Percentiles rank a stretch among this genome's conserved stretches.
phyloP scores from a whole-genome alignment of 2,113 vertebrate species.

The Oreochromis tanganicae region DNA sequence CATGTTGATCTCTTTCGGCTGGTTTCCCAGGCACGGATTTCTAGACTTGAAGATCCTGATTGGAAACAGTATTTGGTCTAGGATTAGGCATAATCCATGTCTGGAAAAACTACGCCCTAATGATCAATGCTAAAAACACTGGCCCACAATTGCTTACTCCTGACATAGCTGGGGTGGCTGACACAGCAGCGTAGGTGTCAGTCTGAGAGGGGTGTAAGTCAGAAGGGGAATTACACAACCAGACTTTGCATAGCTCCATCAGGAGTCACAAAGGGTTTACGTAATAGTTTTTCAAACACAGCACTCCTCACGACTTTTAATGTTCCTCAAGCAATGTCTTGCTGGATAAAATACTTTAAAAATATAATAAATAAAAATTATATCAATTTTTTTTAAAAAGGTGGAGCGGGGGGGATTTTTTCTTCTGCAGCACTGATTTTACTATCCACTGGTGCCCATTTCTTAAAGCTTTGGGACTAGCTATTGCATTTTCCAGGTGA shows the following conservation, averaged over 20 bases:
- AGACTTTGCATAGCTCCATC: not conserved
- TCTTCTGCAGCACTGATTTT: not conserved
- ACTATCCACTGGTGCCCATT: not conserved
- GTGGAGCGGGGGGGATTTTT: rapidly evolving
- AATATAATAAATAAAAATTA: not conserved
- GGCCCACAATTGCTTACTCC: not conserved
- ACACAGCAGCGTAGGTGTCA: not conserved
- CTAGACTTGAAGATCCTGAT: not conserved
- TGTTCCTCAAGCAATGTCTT: not conserved
- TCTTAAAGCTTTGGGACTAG: not conserved
- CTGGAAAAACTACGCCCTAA: not conserved
- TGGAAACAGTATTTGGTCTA: not conserved
- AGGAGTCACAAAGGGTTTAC: not conserved
- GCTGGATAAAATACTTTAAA: not conserved
- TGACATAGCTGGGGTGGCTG: not conserved
- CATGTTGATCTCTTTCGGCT: not conserved
- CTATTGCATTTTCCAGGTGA: not conserved
- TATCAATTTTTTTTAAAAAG: rapidly evolving
- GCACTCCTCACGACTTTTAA: not conserved
- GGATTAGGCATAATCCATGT: not conserved
- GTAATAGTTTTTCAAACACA: not conserved
- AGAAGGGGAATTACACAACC: not conserved
- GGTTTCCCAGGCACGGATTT: not conserved
- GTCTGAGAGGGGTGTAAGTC: not conserved
- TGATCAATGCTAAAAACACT: not conserved